Conservation (phyloP, 2,888 invertebrate genomes). For the Drosophila macrospina region DNA sequence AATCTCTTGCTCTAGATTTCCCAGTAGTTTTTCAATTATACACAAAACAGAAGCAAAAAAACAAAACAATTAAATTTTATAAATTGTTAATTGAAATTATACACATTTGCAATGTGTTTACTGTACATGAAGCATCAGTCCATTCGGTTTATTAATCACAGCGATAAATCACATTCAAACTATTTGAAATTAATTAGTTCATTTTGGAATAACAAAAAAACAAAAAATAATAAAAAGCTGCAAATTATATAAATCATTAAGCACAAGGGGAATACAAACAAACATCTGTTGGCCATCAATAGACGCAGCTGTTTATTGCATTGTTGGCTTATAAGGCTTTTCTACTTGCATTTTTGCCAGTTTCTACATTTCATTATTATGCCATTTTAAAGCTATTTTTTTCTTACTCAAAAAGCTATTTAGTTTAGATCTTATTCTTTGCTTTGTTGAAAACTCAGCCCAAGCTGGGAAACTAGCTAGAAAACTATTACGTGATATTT, state of each 20-base stretch:
- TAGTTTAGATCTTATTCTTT: no score
- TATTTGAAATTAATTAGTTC: conserved; percentile 55
- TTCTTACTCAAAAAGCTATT: neutral
- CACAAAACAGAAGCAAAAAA: neutral
- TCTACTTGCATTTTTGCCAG: neutral
- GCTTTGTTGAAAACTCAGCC: no score
- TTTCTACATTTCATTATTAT: neutral
- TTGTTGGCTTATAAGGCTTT: conserved; percentile 7
- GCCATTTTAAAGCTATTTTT: neutral
- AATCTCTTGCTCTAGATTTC: neutral
- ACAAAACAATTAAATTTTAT: neutral
- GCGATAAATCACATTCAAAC: conserved; percentile 39
- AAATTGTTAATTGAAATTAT: neutral
- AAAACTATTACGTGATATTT: no score
- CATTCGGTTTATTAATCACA: conserved; percentile 45
- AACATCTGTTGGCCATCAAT: conserved; percentile 44
- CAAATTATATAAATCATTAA: conserved; percentile 31
- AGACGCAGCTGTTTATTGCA: conserved; percentile 38
- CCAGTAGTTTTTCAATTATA: neutral
- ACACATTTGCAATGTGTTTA: neutral
- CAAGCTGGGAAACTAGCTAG: no score
- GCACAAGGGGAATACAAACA: conserved; percentile 11
- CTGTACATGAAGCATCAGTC: conserved; percentile 31
- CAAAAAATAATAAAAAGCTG: no score
- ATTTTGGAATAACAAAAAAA: conserved; percentile 5